phyloP scores from a whole-genome alignment of 1,140 invertebrate species.

The Drosophila nikananu region DNA sequence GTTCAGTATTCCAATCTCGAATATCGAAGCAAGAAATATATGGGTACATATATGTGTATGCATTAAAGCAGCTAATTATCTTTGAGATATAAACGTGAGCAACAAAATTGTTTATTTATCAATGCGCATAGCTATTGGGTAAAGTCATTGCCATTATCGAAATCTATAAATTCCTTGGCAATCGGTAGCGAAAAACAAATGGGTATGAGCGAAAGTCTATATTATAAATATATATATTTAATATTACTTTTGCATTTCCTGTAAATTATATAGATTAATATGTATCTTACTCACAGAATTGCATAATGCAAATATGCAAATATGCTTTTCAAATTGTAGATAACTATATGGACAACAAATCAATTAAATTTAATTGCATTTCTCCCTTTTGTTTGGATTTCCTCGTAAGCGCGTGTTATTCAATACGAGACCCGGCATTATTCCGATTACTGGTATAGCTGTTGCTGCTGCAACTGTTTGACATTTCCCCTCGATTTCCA shows the following conservation, averaged over 20 bases:
- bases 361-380: slow-evolving; percentile 38
- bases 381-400: slow-evolving; percentile 33
- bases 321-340: slow-evolving; percentile 8
- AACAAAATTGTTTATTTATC: slow-evolving; percentile 8
- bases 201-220: background rate
- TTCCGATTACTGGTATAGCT: slow-evolving; percentile 41
- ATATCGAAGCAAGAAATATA: background rate
- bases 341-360: slow-evolving; percentile 14
- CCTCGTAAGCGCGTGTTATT: slow-evolving; percentile 30
- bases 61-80: slow-evolving; percentile 17
- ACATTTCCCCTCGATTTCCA: slow-evolving; percentile 36
- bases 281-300: slow-evolving; percentile 4
- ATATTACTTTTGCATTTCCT: background rate
- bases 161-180: slow-evolving; percentile 17
- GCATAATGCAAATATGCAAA: slow-evolving; percentile 19
- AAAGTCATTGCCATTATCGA: slow-evolving; percentile 4
- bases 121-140: slow-evolving; percentile 2
- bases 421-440: slow-evolving; percentile 30
- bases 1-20: slow-evolving; percentile 14
- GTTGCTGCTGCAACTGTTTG: slow-evolving; percentile 40
- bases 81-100: background rate
- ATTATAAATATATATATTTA: slow-evolving; percentile 1
- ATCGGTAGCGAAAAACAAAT: slow-evolving; percentile 5
- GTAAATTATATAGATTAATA: slow-evolving; percentile 6
- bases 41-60: background rate